phyloP scores from a whole-genome alignment of 2,113 vertebrate species.

The Steatornis caripensis region DNA sequence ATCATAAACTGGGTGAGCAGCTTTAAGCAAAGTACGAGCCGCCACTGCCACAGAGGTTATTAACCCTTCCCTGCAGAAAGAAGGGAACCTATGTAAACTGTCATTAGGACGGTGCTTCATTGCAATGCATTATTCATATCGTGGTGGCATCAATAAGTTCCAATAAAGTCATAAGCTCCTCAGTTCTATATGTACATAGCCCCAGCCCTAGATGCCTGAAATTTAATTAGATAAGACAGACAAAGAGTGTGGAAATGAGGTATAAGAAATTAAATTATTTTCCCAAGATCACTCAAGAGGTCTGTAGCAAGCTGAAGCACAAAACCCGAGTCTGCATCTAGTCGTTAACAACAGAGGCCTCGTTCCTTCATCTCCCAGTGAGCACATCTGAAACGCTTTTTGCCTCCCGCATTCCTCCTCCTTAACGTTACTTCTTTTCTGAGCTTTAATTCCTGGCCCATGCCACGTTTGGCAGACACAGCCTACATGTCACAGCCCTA shows the following conservation, averaged over 20 bases:
- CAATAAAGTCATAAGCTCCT: neutral
- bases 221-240: neutral
- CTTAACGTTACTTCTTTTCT: neutral
- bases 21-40: neutral
- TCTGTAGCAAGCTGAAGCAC: neutral
- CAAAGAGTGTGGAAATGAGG: neutral
- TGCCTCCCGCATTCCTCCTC: neutral
- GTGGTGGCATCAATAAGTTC: neutral
- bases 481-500: neutral
- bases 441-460: neutral
- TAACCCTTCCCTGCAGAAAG: neutral
- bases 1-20: neutral
- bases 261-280: neutral
- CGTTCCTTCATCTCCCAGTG: neutral
- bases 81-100: neutral
- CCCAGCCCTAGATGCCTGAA: neutral
- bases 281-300: neutral
- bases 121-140: neutral
- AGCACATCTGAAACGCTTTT: neutral
- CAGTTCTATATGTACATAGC: neutral
- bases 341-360: neutral
- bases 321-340: neutral
- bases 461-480: neutral
- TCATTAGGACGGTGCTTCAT: neutral
- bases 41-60: neutral